Base-by-base conservation (phyloP, 2,113 vertebrate genomes). In the Sigmodon hispidus region DNA sequence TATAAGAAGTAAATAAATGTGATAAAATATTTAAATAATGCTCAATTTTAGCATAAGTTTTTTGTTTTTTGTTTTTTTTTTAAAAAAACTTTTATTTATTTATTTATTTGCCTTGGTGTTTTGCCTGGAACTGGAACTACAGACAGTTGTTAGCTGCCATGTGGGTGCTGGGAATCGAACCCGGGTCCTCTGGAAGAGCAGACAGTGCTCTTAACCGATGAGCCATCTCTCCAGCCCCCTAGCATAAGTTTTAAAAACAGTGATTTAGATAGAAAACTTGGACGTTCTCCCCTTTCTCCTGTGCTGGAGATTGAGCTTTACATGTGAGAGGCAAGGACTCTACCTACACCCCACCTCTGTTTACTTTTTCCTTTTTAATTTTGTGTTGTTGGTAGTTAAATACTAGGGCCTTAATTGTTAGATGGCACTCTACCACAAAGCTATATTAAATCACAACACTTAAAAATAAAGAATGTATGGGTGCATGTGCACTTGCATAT, bases 221-320 rank as follows among this genome's bases (percentile, higher is more conserved):
- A n/a, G n/a, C n/a, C n/a, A n/a, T n/a, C n/a, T n/a, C n/a, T n/a
- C n/a, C n/a, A n/a, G n/a, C n/a, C n/a, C n/a, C n/a, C n/a, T 79
- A 79, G 76, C 88, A 13, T 94, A 88, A 52, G 7, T 79, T 76
- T 83, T 79, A 59, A 88, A 86, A 94, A 70, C 48, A 61, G n/a
- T 86, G 7, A 70, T 73, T 94, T 85, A 40, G 17, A 65, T 26
- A 83, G 34, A 85, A 91, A 59, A 65, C 65, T 91, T 94, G 48
- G 26, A 69, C 55, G 45, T 1, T 21, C 59, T 84, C 16, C 5
- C n/a, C 63, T 36, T n/a, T n/a, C 36, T 7, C 2, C 26, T 81
- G 5, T n/a, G 13, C 10, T 83, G 22, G 40, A 29, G 29, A 48
- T 48, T 34, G 5, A 70, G 29, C 76, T 50, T 48, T 57, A 45